Conservation (phyloP, 2,888 invertebrate genomes). For the Eupithecia abbreviata region DNA sequence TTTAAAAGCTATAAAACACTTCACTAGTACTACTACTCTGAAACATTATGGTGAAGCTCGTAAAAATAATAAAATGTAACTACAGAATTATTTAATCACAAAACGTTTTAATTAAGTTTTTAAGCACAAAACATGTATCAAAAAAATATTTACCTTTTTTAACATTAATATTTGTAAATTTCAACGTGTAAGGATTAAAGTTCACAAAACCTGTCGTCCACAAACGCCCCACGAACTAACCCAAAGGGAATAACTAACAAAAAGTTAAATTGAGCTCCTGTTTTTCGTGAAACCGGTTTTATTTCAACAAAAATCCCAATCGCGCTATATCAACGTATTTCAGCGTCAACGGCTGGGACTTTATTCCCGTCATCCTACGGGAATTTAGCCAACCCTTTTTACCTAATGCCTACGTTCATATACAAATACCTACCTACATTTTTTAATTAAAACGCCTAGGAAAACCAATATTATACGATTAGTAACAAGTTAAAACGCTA, state of each 20-base stretch:
- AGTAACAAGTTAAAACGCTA: not conserved
- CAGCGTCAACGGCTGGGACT: not conserved
- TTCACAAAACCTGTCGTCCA: not conserved
- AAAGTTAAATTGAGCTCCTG: conserved; percentile 9
- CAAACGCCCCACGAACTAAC: not conserved
- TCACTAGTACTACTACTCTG: too few species aligned
- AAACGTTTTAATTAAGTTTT: too few species aligned
- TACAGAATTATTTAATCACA: too few species aligned
- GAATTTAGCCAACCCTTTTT: conserved; percentile 4
- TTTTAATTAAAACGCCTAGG: not conserved
- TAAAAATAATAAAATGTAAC: too few species aligned
- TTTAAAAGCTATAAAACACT: too few species aligned
- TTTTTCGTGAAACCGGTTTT: conserved; percentile 3
- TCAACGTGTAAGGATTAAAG: not conserved
- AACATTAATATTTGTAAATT: not conserved
- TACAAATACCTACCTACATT: not conserved
- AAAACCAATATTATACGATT: not conserved
- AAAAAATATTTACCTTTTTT: not conserved
- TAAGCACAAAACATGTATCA: too few species aligned
- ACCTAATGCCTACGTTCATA: not conserved
- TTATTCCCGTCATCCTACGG: not conserved
- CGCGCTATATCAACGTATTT: not conserved
- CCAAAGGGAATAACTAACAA: conserved; percentile 7
- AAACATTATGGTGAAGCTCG: too few species aligned
- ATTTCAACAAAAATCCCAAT: not conserved